phyloP scores from a whole-genome alignment of 2,888 invertebrate genomes.

The Ommatoiulus sabulosus region DNA sequence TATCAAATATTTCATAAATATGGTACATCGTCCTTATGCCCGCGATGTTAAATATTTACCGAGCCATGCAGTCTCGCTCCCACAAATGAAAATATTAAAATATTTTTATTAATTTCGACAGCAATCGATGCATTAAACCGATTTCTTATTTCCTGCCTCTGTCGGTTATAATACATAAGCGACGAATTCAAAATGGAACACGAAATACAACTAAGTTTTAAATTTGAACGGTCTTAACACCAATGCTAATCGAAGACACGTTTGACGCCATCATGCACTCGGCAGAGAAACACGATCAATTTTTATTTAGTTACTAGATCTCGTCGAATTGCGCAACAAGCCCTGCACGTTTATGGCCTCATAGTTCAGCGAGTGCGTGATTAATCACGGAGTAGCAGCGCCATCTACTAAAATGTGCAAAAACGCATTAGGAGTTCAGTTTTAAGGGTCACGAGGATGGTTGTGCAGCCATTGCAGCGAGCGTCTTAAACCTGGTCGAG shows the following conservation, averaged over 20 bases:
- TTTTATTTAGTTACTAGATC: conserved; percentile 22
- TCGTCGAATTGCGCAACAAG: not conserved
- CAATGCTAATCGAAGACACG: not conserved
- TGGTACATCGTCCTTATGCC: not conserved
- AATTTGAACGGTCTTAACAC: not conserved
- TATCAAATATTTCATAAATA: not conserved
- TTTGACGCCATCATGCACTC: not conserved
- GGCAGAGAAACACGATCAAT: not conserved
- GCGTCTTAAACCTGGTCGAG: not conserved
- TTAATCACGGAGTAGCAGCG: not conserved
- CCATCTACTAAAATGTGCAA: conserved; percentile 8
- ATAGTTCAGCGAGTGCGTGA: not conserved
- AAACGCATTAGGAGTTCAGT: not conserved
- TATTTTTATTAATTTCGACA: not conserved
- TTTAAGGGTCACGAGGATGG: not conserved
- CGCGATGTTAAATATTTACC: not conserved
- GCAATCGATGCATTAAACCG: not conserved
- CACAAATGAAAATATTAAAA: not conserved
- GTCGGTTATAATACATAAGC: not conserved
- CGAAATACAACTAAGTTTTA: no score
- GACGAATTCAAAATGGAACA: not conserved
- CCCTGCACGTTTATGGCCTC: not conserved
- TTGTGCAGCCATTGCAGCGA: not conserved
- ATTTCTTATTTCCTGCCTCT: not conserved
- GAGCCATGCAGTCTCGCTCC: not conserved